Conservation (phyloP, 2,888 invertebrate species). For the Phortica okadai region DNA sequence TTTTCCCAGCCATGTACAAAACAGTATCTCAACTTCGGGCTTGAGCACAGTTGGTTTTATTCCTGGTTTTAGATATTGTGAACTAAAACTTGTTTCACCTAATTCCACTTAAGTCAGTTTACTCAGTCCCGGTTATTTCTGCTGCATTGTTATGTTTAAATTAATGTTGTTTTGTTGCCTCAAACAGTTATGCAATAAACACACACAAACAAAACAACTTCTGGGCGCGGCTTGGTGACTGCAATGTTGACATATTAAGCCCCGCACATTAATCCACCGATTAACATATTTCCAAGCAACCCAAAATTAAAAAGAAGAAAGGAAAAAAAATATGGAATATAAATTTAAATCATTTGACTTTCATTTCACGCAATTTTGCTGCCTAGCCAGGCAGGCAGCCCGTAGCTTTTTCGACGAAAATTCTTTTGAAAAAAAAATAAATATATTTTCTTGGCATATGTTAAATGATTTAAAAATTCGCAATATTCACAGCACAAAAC, state of each 20-base stretch:
- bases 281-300: not conserved
- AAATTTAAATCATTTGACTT: too few relatives aligned
- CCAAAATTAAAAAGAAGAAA: too few relatives aligned
- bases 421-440: too few relatives aligned
- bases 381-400: too few relatives aligned
- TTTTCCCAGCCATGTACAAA: not conserved
- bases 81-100: not conserved
- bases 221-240: not conserved
- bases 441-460: too few relatives aligned
- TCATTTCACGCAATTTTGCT: too few relatives aligned
- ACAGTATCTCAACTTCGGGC: not conserved
- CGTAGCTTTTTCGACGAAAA: too few relatives aligned
- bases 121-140: not conserved
- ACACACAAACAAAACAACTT: not conserved
- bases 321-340: too few relatives aligned
- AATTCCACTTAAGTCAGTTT: not conserved
- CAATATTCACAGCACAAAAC: too few relatives aligned
- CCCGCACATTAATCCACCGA: not conserved
- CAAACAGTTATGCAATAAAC: not conserved
- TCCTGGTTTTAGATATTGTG: not conserved
- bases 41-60: not conserved
- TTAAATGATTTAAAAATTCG: too few relatives aligned
- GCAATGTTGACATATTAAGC: not conserved
- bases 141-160: not conserved
- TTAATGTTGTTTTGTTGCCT: not conserved